A percentile compares a stretch with the other conserved stretches of the same genome.
Evolutionary conservation across 2,113 vertebrate genomes (phyloP).

Genomic region (Gobiocypris rarus): DNA sequence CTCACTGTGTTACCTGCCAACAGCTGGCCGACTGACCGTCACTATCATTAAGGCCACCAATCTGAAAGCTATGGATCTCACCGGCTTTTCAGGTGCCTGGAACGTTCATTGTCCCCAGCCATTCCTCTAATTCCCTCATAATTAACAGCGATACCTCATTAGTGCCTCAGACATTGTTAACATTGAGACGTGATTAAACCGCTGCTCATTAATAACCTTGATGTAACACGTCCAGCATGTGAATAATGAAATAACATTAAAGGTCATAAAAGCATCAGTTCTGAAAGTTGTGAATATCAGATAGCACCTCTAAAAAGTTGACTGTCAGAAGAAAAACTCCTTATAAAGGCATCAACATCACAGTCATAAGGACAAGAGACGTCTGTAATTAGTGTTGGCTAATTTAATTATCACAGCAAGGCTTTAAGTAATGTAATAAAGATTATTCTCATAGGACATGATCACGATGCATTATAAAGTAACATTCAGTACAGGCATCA

Average conservation of each 20-base stretch:
- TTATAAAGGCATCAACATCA: slow-evolving; percentile 9
- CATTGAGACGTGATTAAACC: background rate
- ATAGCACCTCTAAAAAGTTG: background rate
- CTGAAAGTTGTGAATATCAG: slow-evolving; percentile 1
- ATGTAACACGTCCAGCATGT: background rate
- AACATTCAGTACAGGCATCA: slow-evolving; percentile 18
- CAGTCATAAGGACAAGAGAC: slow-evolving; percentile 16
- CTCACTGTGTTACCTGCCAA: slow-evolving; percentile 94
- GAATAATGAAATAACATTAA: background rate
- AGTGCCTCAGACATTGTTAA: slow-evolving; percentile 40
- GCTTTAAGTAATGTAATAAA: slow-evolving; percentile 49
- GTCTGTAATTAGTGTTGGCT: slow-evolving; percentile 42
- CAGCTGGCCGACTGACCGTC: slow-evolving; percentile 88
- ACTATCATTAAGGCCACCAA: slow-evolving; percentile 94
- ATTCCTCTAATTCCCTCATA: background rate
- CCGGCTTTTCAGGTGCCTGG: slow-evolving; percentile 85
- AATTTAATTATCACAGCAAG: slow-evolving; percentile 49
- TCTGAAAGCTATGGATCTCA: slow-evolving; percentile 95
- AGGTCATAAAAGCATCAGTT: slow-evolving; percentile 26
- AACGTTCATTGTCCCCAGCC: background rate
- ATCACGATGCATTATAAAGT: slow-evolving; percentile 19
- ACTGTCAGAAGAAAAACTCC: slow-evolving; percentile 8
- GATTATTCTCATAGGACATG: slow-evolving; percentile 41
- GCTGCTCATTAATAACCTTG: slow-evolving; percentile 9
- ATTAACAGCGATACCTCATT: slow-evolving; percentile 25